These are phyloP conservation scores for Cyclura pinguis DNA, from an alignment of 2,797 vertebrate species.

Conservation along the genomic window DNA sequence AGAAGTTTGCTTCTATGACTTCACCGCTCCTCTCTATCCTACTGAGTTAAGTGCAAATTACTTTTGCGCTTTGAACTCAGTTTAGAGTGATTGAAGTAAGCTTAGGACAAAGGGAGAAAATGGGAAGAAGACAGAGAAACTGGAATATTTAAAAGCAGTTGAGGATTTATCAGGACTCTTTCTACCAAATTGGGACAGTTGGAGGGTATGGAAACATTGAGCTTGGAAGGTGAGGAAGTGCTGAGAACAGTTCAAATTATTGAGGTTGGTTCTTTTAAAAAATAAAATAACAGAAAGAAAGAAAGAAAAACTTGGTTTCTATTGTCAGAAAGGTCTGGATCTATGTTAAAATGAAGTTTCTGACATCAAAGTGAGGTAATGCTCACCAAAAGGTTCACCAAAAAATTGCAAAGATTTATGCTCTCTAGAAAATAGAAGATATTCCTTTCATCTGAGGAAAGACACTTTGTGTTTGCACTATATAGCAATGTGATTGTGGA, in stretches of 20 bases:
- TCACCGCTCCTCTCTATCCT: too few relatives aligned
- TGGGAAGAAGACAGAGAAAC: too few relatives aligned
- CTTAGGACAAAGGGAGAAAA: too few relatives aligned
- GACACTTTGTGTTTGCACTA: neutral
- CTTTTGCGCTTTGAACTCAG: too few relatives aligned
- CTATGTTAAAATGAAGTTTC: neutral
- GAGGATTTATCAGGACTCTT: too few relatives aligned
- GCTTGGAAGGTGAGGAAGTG: neutral
- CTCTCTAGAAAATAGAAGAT: neutral
- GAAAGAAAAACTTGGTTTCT: neutral
- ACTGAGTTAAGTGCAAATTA: too few relatives aligned
- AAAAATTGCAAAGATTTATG: neutral
- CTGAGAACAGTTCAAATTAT: neutral
- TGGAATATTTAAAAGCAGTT: too few relatives aligned
- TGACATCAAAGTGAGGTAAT: neutral
- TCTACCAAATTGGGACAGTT: too few relatives aligned
- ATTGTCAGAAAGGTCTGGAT: neutral
- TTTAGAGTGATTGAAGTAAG: too few relatives aligned
- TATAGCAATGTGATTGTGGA: neutral
- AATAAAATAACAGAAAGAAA: too few relatives aligned
- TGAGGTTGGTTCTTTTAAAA: neutral
- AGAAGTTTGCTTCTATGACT: too few relatives aligned
- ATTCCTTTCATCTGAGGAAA: neutral
- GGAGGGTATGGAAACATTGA: neutral
- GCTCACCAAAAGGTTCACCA: too few relatives aligned